These are phyloP conservation scores for Trichonephila clavata DNA, from an alignment of 1,140 invertebrate genomes.

Conservation along the genomic window DNA sequence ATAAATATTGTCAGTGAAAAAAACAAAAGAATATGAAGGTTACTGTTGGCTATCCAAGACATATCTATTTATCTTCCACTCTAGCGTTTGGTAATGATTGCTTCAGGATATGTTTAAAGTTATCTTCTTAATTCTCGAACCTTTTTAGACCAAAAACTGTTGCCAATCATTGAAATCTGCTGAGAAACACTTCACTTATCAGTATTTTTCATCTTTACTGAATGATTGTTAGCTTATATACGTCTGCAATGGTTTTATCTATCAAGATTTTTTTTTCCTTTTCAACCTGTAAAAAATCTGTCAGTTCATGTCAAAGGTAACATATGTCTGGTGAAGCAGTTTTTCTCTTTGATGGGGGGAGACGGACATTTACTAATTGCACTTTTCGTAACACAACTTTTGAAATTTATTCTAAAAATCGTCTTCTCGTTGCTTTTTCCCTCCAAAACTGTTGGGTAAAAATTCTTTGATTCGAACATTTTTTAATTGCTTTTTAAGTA, in stretches of 20 bases:
- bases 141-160: background rate
- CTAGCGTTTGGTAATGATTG: background rate
- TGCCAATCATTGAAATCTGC: background rate
- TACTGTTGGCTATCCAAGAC: too few species aligned
- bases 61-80: background rate
- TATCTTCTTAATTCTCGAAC: background rate
- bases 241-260: conserved; percentile 23
- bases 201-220: background rate
- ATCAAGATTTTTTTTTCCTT: background rate
- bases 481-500: background rate
- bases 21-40: background rate
- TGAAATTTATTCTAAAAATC: background rate
- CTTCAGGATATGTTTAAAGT: background rate
- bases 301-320: conserved; percentile 5
- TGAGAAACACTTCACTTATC: conserved; percentile 33
- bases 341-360: conserved; percentile 1
- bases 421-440: background rate
- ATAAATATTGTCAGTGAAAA: background rate
- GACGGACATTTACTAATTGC: background rate
- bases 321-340: background rate
- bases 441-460: background rate
- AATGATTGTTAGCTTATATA: conserved; percentile 17
- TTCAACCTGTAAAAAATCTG: conserved; percentile 18
- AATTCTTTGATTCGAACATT: background rate
- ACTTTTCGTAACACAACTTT: background rate